phyloP scores from a whole-genome alignment of 2,797 vertebrate species.

The Eidolon dupreanum region DNA sequence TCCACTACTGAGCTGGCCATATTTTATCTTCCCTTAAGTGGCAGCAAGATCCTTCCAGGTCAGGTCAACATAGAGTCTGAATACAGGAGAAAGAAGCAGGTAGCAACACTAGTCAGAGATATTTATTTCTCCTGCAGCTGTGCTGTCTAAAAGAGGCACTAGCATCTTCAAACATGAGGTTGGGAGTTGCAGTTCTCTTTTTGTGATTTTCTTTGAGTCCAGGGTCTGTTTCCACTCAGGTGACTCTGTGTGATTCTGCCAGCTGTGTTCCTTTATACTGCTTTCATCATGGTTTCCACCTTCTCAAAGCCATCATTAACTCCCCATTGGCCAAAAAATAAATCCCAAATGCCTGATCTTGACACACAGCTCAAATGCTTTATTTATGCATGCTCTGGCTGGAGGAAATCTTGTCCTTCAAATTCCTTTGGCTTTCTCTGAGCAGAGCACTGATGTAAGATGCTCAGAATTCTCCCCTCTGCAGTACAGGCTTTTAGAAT shows the following conservation, averaged over 20 bases:
- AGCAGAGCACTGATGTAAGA: background rate
- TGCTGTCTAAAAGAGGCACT: background rate
- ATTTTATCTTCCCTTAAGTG: constrained; percentile 59
- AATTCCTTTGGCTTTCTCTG: background rate
- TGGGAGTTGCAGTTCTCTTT: background rate
- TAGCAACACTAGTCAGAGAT: background rate
- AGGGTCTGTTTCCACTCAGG: background rate
- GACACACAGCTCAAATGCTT: background rate
- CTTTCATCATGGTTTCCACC: background rate
- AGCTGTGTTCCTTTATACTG: background rate
- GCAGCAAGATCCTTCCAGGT: constrained; percentile 43
- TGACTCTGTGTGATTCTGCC: background rate
- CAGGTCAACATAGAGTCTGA: constrained; percentile 25
- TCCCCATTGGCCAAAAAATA: background rate
- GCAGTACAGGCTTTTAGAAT: background rate
- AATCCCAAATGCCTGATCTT: background rate
- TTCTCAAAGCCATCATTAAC: background rate
- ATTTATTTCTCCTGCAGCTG: background rate
- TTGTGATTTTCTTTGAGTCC: background rate
- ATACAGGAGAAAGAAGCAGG: background rate
- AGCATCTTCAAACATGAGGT: background rate
- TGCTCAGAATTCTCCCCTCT: background rate
- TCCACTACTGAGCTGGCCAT: constrained; percentile 19
- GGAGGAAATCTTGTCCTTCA: background rate
- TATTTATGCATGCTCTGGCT: background rate